Base-by-base conservation (phyloP, 2,888 invertebrate genomes). In the Nymphalis urticae region DNA sequence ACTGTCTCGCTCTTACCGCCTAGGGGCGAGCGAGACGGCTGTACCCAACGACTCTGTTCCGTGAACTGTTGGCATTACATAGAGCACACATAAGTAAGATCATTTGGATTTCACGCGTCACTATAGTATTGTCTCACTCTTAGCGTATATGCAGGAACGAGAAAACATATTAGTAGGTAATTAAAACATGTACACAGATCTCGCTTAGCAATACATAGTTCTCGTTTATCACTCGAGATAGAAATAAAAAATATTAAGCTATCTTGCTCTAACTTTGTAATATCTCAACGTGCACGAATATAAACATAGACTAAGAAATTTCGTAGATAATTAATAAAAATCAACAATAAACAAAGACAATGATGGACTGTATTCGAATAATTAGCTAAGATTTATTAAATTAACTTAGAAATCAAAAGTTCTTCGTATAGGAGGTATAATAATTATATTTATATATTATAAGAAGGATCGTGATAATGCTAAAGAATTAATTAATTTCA, bases 1-100 rank as follows among this genome's bases (percentile, higher is more conserved):
- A 84, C 71, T 79, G 80, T 66, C 68, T 62, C 8, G 54, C 66
- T 24, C 68, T 77, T 16, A 72, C 71, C 36, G n/a, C 58, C 53
- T 70, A 48, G 9, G 32, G 48, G 17, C 62, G 58, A 53, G 54
- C 51, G 21, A 60, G 53, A 48, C 13, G n/a, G 32, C 27, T 27
- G 27, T 61, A 61, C 17, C 0, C 13, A 13, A 42, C 4, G 13
- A 51, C 19, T n/a, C 8, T 2, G 6, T 3, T 16, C 5, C 7
- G 21, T 51, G 19, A 51, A 51, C 10, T 19, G 21, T 21, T 21
- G 19, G 51, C 9, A 13, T 10, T 21, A 51, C 19, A 21, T 10
- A 51, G 21, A 7, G 51, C 51, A n/a, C 21, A 51, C 51, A 51
- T 51, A 9, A 42, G 13, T 42, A 42, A 42, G 42, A 42, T 13